phyloP scores from a whole-genome alignment of 2,113 vertebrate genomes.

The Bufo bufo region DNA sequence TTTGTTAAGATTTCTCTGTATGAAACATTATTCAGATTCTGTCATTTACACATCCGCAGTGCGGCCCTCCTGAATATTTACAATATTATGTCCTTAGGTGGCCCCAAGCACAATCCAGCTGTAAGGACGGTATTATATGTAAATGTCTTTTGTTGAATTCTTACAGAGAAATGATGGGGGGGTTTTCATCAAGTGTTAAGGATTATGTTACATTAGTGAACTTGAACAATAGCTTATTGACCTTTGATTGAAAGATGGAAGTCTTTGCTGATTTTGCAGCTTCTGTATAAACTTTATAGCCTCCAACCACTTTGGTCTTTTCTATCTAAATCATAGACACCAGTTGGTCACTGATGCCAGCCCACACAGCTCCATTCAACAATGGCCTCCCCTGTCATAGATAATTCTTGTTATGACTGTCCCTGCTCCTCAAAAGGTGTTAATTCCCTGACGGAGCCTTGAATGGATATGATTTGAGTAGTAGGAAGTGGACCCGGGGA shows the following conservation, averaged over 20 bases:
- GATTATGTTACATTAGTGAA: conserved; percentile 36
- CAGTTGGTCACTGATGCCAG: not conserved
- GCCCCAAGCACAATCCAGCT: too few species aligned
- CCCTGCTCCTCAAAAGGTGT: not conserved
- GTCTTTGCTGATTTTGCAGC: not conserved
- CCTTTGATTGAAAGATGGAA: not conserved
- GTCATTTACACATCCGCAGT: too few species aligned
- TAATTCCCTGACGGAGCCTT: conserved; percentile 9
- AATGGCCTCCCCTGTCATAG: not conserved
- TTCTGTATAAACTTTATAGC: not conserved
- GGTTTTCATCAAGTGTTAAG: conserved; percentile 30
- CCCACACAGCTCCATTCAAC: not conserved
- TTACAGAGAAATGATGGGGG: not conserved
- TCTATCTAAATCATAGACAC: not conserved
- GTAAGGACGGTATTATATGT: not conserved
- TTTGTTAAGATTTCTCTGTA: too few species aligned
- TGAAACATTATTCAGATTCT: too few species aligned
- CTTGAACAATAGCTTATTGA: conserved; percentile 14
- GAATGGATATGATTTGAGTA: conserved; percentile 15
- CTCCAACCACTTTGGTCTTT: not conserved
- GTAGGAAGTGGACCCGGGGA: conserved; percentile 4
- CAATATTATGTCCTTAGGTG: too few species aligned
- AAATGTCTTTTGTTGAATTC: conserved; percentile 19
- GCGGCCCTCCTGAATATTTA: too few species aligned
- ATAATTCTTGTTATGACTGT: conserved; percentile 11